Conservation (phyloP, 2,113 vertebrate genomes). For the Eulemur rufifrons region DNA sequence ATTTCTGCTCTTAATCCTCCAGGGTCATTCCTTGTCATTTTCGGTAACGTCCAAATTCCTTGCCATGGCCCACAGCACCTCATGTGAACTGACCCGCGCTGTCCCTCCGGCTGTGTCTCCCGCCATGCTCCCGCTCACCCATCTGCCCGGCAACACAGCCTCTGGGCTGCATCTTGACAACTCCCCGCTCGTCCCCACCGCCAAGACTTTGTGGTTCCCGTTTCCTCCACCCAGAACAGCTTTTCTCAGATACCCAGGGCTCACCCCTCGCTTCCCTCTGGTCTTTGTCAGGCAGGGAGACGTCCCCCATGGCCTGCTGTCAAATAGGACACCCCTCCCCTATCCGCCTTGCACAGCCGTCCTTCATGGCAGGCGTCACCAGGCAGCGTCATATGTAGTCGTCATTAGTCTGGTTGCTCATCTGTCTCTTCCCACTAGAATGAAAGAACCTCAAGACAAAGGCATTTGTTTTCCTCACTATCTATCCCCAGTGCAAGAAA, state of each 20-base stretch:
- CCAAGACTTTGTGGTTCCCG: background rate
- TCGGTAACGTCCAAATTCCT: background rate
- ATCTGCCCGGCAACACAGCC: background rate
- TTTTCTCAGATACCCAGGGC: background rate
- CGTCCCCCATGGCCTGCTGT: accelerated
- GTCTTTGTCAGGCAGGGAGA: background rate
- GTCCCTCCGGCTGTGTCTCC: background rate
- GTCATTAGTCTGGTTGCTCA: background rate
- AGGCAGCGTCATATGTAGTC: accelerated
- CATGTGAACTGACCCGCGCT: accelerated
- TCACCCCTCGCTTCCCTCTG: background rate
- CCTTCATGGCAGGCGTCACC: background rate
- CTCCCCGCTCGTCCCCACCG: background rate
- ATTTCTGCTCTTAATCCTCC: background rate
- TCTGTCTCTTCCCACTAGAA: background rate
- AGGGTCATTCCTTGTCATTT: background rate
- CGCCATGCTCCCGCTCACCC: background rate
- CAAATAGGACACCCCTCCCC: background rate
- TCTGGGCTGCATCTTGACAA: background rate
- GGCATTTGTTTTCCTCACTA: background rate
- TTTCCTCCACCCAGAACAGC: background rate
- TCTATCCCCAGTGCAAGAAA: background rate
- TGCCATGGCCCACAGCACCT: background rate
- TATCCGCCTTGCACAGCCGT: too few species aligned
- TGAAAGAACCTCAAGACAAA: background rate